phyloP scores from a whole-genome alignment of 1,140 invertebrate genomes.

The Idris sp. region DNA sequence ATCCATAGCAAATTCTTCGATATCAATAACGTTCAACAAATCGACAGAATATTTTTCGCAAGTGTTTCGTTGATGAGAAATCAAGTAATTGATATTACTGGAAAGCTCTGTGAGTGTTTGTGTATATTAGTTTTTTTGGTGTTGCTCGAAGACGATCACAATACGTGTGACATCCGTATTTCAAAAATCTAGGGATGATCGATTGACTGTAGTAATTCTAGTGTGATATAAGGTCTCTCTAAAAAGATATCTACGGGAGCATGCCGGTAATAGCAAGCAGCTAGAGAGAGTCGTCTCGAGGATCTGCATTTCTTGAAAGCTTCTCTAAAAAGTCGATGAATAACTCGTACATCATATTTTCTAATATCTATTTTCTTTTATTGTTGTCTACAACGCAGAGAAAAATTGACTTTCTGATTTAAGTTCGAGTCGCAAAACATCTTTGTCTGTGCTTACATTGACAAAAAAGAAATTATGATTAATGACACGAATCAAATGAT shows the following conservation, averaged over 20 bases:
- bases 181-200: conserved; percentile 62
- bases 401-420: conserved; percentile 43
- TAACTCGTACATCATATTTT: conserved; percentile 54
- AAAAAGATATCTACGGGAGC: conserved; percentile 75
- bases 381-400: conserved; percentile 43
- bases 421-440: background rate
- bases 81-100: conserved; percentile 30
- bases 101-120: conserved; percentile 35
- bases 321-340: conserved; percentile 51
- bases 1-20: conserved; percentile 37
- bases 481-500: no score
- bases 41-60: conserved; percentile 59
- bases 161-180: conserved; percentile 58
- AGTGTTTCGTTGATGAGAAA: conserved; percentile 41
- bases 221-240: conserved; percentile 70
- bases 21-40: conserved; percentile 42
- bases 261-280: conserved; percentile 77
- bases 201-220: conserved; percentile 66
- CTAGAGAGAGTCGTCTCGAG: conserved; percentile 69
- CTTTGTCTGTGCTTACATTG: no score
- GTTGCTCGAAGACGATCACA: conserved; percentile 51
- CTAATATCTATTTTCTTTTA: conserved; percentile 45
- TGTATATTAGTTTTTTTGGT: no score
- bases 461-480: no score
- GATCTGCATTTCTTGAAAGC: conserved; percentile 62